phyloP scores from a whole-genome alignment of 2,888 invertebrate species.

The Pristionchus entomophagus region DNA sequence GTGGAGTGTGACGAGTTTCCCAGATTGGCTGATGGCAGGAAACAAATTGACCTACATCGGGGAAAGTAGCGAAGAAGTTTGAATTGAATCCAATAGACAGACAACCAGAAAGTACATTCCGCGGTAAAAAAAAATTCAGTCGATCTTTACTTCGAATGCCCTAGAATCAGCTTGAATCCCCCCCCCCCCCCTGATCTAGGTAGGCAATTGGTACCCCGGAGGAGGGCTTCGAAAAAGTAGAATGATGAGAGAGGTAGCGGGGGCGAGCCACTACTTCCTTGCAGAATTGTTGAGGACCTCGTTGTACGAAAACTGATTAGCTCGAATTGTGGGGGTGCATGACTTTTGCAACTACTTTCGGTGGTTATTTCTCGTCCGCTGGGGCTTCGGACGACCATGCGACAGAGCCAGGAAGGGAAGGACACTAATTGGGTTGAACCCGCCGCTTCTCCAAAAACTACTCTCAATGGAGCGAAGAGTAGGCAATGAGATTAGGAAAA shows the following conservation, averaged over 20 bases:
- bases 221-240: too few relatives aligned
- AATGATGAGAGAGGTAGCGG: too few relatives aligned
- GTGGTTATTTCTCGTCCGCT: neutral
- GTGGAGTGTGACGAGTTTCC: neutral
- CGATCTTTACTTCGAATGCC: too few relatives aligned
- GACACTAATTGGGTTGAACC: neutral
- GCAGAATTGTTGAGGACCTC: too few relatives aligned
- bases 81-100: neutral
- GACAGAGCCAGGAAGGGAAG: neutral
- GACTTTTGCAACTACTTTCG: neutral
- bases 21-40: neutral
- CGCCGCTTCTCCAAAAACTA: neutral
- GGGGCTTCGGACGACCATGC: neutral
- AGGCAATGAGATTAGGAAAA: neutral
- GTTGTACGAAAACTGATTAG: too few relatives aligned
- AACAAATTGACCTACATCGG: neutral
- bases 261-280: too few relatives aligned
- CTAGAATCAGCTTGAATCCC: too few relatives aligned
- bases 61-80: neutral
- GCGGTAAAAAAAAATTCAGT: too few relatives aligned
- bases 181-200: too few relatives aligned
- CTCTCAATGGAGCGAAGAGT: neutral
- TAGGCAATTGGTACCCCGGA: too few relatives aligned
- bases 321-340: neutral
- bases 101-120: too few relatives aligned